These are phyloP conservation scores for Apis mellifera DNA, from an alignment of 1,140 invertebrate species.

Conservation along the genomic window Amel_HAv3.1 CM009935.2:183001-183500, in stretches of 20 bases:
- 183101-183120: slow-evolving; percentile 19
- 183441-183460: neutral
- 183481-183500: slow-evolving; percentile 34
- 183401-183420: slow-evolving; percentile 8
- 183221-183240: neutral
- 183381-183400: slow-evolving; percentile 69
- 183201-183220: slow-evolving; percentile 10
- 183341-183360: slow-evolving; percentile 76
- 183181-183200: neutral
- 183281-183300: slow-evolving; percentile 66
- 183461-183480: neutral
- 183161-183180: neutral
- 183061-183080: slow-evolving; percentile 46
- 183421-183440: neutral
- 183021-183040: slow-evolving; percentile 17
- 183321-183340: slow-evolving; percentile 78
- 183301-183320: slow-evolving; percentile 66
- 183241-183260: neutral
- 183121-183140: slow-evolving; percentile 6
- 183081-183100: slow-evolving; percentile 53
- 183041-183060: slow-evolving; percentile 11
- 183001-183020: neutral
- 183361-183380: slow-evolving; percentile 72
- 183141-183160: neutral
- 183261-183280: slow-evolving; percentile 18